These are phyloP conservation scores for Mobula birostris DNA, from an alignment of 2,113 vertebrate species.

Conservation along the genomic window DNA sequence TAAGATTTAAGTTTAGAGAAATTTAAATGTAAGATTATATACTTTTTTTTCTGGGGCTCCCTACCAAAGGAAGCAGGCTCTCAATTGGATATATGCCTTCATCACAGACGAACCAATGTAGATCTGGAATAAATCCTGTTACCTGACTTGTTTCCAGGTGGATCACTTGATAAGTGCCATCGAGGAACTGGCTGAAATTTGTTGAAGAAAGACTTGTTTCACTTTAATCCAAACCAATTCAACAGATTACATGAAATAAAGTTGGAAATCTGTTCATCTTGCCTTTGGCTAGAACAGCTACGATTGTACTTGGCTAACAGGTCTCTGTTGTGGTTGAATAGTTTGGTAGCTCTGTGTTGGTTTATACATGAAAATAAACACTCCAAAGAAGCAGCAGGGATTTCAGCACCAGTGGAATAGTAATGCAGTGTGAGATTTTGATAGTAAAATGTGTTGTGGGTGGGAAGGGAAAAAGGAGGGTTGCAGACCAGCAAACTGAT, in stretches of 20 bases:
- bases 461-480: neutral
- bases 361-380: neutral
- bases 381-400: neutral
- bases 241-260: neutral
- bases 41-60: too few relatives aligned
- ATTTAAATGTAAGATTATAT: too few relatives aligned
- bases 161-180: too few relatives aligned
- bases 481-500: neutral
- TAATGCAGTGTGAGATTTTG: neutral
- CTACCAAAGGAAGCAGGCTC: neutral
- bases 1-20: too few relatives aligned
- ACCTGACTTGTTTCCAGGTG: too few relatives aligned
- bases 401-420: neutral
- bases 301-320: too few relatives aligned
- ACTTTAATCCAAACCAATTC: too few relatives aligned
- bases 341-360: neutral
- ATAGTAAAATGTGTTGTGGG: neutral
- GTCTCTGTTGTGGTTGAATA: neutral
- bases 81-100: neutral
- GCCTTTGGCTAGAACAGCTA: too few relatives aligned
- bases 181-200: too few relatives aligned
- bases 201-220: too few relatives aligned
- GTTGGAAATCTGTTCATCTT: neutral
- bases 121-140: too few relatives aligned
- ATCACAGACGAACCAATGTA: neutral